A percentile compares a stretch with the other conserved stretches of the same genome.
phyloP scores from a whole-genome alignment of 2,113 vertebrate species.

The Promerops cafer region DNA sequence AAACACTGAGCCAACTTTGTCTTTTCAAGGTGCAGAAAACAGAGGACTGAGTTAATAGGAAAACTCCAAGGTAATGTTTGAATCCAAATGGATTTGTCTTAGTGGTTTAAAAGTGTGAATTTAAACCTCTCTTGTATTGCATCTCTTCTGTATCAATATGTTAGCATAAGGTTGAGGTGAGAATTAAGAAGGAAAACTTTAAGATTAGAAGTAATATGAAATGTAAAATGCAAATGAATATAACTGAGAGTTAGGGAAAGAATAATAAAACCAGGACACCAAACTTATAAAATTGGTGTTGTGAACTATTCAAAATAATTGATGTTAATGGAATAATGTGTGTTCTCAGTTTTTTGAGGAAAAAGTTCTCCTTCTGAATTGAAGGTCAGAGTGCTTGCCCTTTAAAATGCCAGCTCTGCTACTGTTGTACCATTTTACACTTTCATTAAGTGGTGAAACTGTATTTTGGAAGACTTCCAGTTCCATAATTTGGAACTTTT shows the following conservation, averaged over 20 bases:
- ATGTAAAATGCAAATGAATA: conserved; percentile 29
- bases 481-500: not conserved
- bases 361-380: conserved; percentile 14
- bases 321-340: conserved; percentile 13
- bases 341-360: conserved; percentile 1
- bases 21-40: not conserved
- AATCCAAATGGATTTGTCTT: not conserved
- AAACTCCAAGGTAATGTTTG: not conserved
- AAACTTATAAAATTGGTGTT: conserved; percentile 20
- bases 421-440: not conserved
- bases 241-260: not conserved
- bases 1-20: not conserved
- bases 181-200: conserved; percentile 19
- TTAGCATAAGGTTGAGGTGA: not conserved
- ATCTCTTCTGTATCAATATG: not conserved
- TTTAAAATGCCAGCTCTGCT: conserved; percentile 47
- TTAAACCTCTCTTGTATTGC: not conserved
- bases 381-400: conserved; percentile 12
- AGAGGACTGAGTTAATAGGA: not conserved
- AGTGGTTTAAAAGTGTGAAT: not conserved
- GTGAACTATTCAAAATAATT: conserved; percentile 39
- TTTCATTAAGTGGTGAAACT: conserved; percentile 14
- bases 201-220: not conserved
- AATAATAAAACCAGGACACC: not conserved
- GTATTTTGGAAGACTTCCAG: not conserved